Evolutionary conservation across 2,797 vertebrate genomes (phyloP), one percentile per base, ranked within the genome.

Genomic region (Meda fulgida): DNA sequence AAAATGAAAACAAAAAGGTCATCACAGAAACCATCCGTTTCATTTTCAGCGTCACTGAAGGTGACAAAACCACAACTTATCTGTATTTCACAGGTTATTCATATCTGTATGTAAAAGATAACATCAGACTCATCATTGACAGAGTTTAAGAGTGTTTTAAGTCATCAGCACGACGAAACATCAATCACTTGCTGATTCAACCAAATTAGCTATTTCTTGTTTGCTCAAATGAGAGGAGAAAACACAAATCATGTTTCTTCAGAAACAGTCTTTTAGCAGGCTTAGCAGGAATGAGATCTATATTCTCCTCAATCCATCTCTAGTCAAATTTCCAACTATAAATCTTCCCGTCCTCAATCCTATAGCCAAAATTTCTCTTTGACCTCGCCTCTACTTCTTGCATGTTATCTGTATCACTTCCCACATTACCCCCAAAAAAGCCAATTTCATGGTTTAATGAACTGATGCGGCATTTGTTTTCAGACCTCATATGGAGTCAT

Each of bases 391-490:
- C 48, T 21, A 29, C 21, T 58, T 5, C 36, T n/a, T 70, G 58
- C 10, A 72, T 78, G 9, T 63, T 43, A 46, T 65, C 18, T 1
- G 18, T 69, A 31, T 69, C 78, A 34, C 11, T 36, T 67, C 78
- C 78, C 43, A 53, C 43, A 63, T 69, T 18, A 73, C 29, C 2
- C 7, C 38, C 58, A 75, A 60, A 63, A 40, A 66, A 53, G 31
- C 16, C 51, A 77, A 19, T 77, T 76, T 83, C 40, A 51, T 66
- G 71, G 29, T 76, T 76, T 75, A 51, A 53, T 66, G 23, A 76
- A 75, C 18, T 1, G 55, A 66, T 18, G 31, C 11, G 21, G 7
- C 16, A 65, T 65, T 46, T 5, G 16, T 76, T 75, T 65, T 60
- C 71, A 36, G 58, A 65, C 29, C 53, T 83, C 55, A 75, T 1